A percentile compares a stretch with the other conserved stretches of the same genome.
These are phyloP conservation scores for Leptothorax acervorum DNA, from an alignment of 2,888 invertebrate genomes.

Conservation along the genomic window DNA sequence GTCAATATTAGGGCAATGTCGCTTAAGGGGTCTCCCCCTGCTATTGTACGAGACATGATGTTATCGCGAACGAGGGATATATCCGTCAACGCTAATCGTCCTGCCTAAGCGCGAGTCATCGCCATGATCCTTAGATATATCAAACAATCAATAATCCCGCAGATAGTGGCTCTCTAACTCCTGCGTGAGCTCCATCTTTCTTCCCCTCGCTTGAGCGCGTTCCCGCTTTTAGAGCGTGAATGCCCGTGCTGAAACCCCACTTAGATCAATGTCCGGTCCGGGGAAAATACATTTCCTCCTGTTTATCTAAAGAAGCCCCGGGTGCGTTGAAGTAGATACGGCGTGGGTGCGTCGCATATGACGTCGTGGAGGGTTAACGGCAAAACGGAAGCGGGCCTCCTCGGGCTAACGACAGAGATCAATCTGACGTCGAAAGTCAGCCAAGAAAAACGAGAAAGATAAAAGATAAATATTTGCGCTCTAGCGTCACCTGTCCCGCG, in stretches of 20 bases:
- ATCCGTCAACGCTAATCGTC: constrained; percentile 11
- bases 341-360: constrained; percentile 9
- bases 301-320: constrained; percentile 32
- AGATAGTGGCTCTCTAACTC: not conserved
- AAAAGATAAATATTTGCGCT: not conserved
- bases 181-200: not conserved
- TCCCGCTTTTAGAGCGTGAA: constrained; percentile 27
- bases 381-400: not conserved
- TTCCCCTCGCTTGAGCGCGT: not conserved
- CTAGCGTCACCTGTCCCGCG: constrained; percentile 8
- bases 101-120: constrained; percentile 6
- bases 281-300: constrained; percentile 52
- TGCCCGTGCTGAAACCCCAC: constrained; percentile 14
- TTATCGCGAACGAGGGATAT: not conserved
- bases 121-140: not conserved
- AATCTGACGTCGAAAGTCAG: constrained; percentile 39
- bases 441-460: constrained; percentile 1
- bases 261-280: constrained; percentile 43
- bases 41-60: not conserved
- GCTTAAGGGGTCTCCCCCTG: not conserved
- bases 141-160: constrained; percentile 30
- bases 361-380: constrained; percentile 12
- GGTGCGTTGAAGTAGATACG: not conserved
- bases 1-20: constrained; percentile 20
- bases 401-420: constrained; percentile 16